Base-by-base conservation (phyloP, 2,888 invertebrate species). In the Lycophotia porphyrea region DNA sequence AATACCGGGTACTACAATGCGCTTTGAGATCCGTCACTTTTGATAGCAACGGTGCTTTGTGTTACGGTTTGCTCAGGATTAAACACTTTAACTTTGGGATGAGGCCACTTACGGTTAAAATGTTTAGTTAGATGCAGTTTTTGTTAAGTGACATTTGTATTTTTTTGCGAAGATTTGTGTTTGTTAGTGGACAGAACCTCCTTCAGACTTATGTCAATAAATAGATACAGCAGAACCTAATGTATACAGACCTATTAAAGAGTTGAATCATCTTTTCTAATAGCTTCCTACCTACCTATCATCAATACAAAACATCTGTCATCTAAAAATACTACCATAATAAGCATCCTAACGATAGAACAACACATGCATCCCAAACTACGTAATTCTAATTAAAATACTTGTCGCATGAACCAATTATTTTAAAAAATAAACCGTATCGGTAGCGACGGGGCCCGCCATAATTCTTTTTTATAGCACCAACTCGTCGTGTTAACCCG, bases 381-480 rank as follows among this genome's bases (percentile, higher is more conserved):
- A 82, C 79, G 71, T 74, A 82, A 87, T 90, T 93, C 93, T 94
- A 94, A 95, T 95, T 96, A 95, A 95, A 95, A 95, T 95, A 91
- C 92, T 93, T 93, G 94, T 93, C 93, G 91, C 92, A 90, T 92
- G 91, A 93, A 92, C 92, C 91, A 95, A 95, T 95, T 94, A 93
- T 85, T 85, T 74, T 86, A 90, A 90, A 91, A 92, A 92, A 93
- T 93, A 92, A 91, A 92, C 85, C 90, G 87, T 87, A 89, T 90
- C 93, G 90, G 93, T 93, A 91, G 93, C 94, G 90, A 90, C 92
- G 74, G 74, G 66, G 77, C 91, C 92, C 88, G 84, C 93, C 93
- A 96, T 96, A 95, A 94, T 90, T 96, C 96, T 96, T 96, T 96
- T 96, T 96, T 95, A 95, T 96, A 92, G 93, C 92, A 88, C 86